phyloP scores from a whole-genome alignment of 1,140 invertebrate genomes.

The Chymomyza costata region DNA sequence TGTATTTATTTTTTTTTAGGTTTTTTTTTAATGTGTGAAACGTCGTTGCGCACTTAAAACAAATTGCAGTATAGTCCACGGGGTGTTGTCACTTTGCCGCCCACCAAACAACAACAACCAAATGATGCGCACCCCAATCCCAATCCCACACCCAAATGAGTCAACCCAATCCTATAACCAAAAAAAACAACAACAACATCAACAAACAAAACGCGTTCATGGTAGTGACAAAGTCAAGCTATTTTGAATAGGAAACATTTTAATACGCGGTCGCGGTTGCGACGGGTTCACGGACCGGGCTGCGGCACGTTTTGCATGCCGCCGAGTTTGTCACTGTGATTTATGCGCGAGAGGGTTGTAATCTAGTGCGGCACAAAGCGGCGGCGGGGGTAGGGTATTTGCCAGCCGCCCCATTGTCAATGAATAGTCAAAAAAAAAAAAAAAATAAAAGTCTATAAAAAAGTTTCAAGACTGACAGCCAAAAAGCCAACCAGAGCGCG shows the following conservation, averaged over 20 bases:
- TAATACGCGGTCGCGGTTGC: background rate
- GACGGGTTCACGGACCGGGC: background rate
- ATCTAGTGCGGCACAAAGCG: constrained; percentile 10
- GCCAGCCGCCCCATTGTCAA: too few relatives aligned
- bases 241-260: constrained; percentile 15
- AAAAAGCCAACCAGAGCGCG: constrained; percentile 45
- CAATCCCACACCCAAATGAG: too few relatives aligned
- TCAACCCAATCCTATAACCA: too few relatives aligned
- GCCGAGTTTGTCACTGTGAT: constrained; percentile 60
- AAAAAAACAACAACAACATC: too few relatives aligned
- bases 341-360: constrained; percentile 67
- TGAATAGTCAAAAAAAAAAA: constrained; percentile 42
- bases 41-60: constrained; percentile 40
- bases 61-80: constrained; percentile 59
- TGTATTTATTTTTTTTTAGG: constrained; percentile 29
- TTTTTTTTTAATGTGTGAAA: constrained; percentile 22
- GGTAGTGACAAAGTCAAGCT: constrained; percentile 41
- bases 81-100: constrained; percentile 9
- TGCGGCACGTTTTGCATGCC: constrained; percentile 47
- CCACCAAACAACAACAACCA: too few relatives aligned
- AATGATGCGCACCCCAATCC: too few relatives aligned
- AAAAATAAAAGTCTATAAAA: constrained; percentile 7
- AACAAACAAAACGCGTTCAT: constrained; percentile 1
- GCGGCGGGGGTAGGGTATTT: too few relatives aligned
- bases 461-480: constrained; percentile 29